Conservation (phyloP, 1,140 invertebrate species). For the Carposina sasakii region DNA sequence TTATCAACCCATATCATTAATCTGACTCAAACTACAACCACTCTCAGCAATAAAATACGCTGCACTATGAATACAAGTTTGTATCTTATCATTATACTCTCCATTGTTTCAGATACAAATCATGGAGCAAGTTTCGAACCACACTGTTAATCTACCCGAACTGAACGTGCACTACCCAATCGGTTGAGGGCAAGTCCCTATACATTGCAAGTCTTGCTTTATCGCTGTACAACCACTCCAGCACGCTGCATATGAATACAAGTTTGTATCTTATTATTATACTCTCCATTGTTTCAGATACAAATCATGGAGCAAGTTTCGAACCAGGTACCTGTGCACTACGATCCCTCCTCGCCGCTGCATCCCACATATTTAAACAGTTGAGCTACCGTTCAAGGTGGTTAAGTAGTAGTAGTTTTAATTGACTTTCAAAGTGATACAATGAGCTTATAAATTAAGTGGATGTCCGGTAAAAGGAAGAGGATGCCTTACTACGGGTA, state of each 20-base stretch:
- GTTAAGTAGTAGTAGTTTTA: constrained; percentile 47
- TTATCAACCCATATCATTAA: too few species aligned
- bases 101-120: constrained; percentile 53
- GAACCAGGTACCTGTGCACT: constrained; percentile 37
- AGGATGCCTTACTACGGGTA: constrained; percentile 71
- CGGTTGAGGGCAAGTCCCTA: too few species aligned
- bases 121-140: constrained; percentile 29
- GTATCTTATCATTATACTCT: constrained; percentile 10
- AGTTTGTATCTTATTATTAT: neutral
- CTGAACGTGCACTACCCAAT: too few species aligned
- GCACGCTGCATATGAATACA: too few species aligned
- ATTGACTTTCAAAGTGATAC: constrained; percentile 48
- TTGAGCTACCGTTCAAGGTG: constrained; percentile 51
- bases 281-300: constrained; percentile 56
- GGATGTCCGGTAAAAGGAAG: constrained; percentile 41
- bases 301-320: constrained; percentile 26
- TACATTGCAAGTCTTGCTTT: too few species aligned
- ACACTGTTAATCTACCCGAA: too few species aligned
- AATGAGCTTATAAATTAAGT: constrained; percentile 69
- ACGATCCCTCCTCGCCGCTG: constrained; percentile 27
- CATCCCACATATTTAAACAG: constrained; percentile 55
- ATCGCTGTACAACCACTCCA: too few species aligned
- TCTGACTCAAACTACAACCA: too few species aligned
- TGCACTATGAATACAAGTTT: too few species aligned
- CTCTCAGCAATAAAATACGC: too few species aligned